Conservation (phyloP, 2,888 invertebrate genomes). For the Stenodera caucasica region DNA sequence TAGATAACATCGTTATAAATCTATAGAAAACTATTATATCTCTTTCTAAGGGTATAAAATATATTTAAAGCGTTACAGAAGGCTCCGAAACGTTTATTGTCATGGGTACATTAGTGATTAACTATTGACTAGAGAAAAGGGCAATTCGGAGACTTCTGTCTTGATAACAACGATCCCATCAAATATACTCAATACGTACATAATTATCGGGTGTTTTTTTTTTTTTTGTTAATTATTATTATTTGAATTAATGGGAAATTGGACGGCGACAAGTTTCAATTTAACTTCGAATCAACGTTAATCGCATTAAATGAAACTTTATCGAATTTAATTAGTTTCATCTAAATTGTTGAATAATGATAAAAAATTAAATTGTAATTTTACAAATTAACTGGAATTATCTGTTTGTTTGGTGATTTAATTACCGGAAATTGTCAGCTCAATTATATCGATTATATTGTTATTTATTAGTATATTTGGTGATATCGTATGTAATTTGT, state of each 20-base stretch:
- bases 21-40: constrained; percentile 56
- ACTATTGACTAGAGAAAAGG: constrained; percentile 16
- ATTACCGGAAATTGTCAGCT: not conserved
- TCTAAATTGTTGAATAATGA: constrained; percentile 14
- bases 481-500: constrained; percentile 22
- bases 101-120: constrained; percentile 19
- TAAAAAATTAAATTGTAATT: no score
- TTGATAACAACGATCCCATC: constrained; percentile 37
- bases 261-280: not conserved
- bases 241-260: not conserved
- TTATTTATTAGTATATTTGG: constrained; percentile 27
- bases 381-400: no score
- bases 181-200: constrained; percentile 26
- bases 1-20: constrained; percentile 54
- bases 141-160: constrained; percentile 39
- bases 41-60: constrained; percentile 55
- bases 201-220: no score
- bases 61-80: constrained; percentile 51
- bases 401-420: constrained; percentile 1
- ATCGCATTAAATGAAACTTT: constrained; percentile 11
- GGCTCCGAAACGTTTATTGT: constrained; percentile 41
- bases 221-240: no score
- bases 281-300: not conserved
- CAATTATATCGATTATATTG: no score
- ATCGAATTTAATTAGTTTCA: constrained; percentile 4